A percentile compares a stretch with the other conserved stretches of the same genome.
Conservation (phyloP, 2,888 invertebrate species). For the Vanessa cardui region DNA sequence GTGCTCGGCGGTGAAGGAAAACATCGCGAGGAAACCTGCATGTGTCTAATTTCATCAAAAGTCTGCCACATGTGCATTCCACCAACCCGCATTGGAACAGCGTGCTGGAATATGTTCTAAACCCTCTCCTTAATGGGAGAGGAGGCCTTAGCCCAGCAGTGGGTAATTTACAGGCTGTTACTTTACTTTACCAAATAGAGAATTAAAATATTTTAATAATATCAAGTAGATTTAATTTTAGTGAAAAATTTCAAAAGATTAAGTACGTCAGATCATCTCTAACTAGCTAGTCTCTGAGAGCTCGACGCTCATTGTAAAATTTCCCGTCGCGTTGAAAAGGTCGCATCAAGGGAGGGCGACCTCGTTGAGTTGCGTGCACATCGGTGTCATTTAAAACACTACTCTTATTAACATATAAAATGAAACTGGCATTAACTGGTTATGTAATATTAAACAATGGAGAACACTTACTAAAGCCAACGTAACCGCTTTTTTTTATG, state of each 20-base stretch:
- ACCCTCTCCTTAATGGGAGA: too few species aligned
- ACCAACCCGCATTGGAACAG: too few species aligned
- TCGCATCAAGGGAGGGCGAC: constrained; percentile 24
- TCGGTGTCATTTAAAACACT: constrained; percentile 8
- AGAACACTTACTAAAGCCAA: neutral
- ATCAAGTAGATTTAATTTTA: too few species aligned
- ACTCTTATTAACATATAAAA: neutral
- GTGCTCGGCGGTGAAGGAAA: too few species aligned
- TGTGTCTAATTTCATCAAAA: too few species aligned
- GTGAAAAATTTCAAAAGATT: constrained; percentile 2
- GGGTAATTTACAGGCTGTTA: too few species aligned
- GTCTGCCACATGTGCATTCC: too few species aligned
- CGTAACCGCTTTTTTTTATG: neutral
- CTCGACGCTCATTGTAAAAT: constrained; percentile 29
- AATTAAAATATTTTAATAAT: too few species aligned
- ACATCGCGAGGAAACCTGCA: too few species aligned
- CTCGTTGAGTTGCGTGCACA: constrained; percentile 32
- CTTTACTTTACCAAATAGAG: too few species aligned
- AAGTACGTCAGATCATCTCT: constrained; percentile 20
- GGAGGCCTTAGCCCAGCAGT: too few species aligned
- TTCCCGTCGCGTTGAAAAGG: constrained; percentile 36
- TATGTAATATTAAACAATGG: constrained; percentile 1
- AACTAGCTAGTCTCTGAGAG: constrained; percentile 15
- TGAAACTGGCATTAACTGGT: neutral
- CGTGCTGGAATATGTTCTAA: too few species aligned